Base-by-base conservation (phyloP, 37 sponge, comb jelly and placozoan species). In the Axinella damicornis region DNA sequence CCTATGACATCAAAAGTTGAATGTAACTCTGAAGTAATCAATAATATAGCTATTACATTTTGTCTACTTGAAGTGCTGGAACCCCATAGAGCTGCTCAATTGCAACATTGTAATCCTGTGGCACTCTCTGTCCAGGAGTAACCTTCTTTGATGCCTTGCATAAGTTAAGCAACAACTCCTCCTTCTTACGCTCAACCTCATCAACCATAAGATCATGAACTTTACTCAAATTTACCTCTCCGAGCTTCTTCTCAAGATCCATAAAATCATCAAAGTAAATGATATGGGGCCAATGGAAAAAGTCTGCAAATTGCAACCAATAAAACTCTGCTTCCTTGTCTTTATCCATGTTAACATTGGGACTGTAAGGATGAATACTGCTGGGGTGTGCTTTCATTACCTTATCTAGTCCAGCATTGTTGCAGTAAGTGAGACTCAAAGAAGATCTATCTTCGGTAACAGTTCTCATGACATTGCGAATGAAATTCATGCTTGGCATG, bases 281-380 rank as follows among this genome's bases (percentile, higher is more conserved):
- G 25, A 85, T 55, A 30, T 85, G 86, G 0, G 86, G 86, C 71
- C 78, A 76, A 53, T 85, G 58, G 31, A 57, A 85, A 53, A 85
- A 77, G 63, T 85, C 79, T 0, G 79, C 35, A 56, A 85, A 59
- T 78, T 85, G 86, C 71, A 85, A 15, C 86, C 86, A 85, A 71
- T 85, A 85, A 27, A 31, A 77, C 60, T 85, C 86, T 20, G 78
- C 78, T 32, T 85, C 86, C 24, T 53, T 38, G 28, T 78, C 86
- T 2, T 18, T 69, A 54, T 0, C 2, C 15, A 57, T 71, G 27
- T 85, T 46, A 0, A 56, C 59, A 36, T 71, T 78, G 57, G 86
- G 86, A 34, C 71, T 77, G 86, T 85, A 85, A 5, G 78, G 71
- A 52, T 85, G 86, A 38, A 58, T 31, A 57, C 70, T 69, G 17